These are phyloP conservation scores for Oeneis ivallda DNA, from an alignment of 2,888 invertebrate genomes.

Conservation along the genomic window DNA sequence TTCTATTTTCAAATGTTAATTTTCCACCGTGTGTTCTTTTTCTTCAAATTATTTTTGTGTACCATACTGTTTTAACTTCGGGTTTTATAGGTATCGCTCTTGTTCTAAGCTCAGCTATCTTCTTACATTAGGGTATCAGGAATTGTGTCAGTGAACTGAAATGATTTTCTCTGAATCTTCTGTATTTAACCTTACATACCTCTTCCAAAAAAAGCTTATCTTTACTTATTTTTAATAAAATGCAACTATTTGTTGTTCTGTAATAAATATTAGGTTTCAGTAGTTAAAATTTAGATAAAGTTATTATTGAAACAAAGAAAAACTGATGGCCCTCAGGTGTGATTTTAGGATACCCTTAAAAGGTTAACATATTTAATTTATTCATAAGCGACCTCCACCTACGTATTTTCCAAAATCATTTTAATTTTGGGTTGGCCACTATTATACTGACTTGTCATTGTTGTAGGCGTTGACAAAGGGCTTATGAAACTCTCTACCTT, in stretches of 20 bases:
- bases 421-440: slow-evolving; percentile 47
- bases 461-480: slow-evolving; percentile 44
- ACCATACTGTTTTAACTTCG: neutral
- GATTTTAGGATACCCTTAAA: slow-evolving; percentile 16
- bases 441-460: slow-evolving; percentile 42
- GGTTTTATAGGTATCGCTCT: no score
- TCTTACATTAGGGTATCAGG: no score
- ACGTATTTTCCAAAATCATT: slow-evolving; percentile 38
- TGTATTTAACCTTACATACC: no score
- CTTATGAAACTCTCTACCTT: slow-evolving; percentile 25
- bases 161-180: no score
- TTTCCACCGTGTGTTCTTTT: slow-evolving; percentile 16
- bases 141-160: no score
- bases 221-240: neutral
- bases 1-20: slow-evolving; percentile 52
- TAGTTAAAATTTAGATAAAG: slow-evolving; percentile 3
- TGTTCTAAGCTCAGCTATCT: no score
- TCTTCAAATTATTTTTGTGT: neutral
- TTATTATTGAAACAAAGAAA: slow-evolving; percentile 4
- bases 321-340: slow-evolving; percentile 1
- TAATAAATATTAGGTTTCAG: neutral
- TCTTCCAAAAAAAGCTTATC: no score
- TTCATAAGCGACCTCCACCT: slow-evolving; percentile 21
- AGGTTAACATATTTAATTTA: slow-evolving; percentile 12
- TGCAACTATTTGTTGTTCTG: neutral